phyloP scores from a whole-genome alignment of 1,140 invertebrate species.

The Lethrus apterus region DNA sequence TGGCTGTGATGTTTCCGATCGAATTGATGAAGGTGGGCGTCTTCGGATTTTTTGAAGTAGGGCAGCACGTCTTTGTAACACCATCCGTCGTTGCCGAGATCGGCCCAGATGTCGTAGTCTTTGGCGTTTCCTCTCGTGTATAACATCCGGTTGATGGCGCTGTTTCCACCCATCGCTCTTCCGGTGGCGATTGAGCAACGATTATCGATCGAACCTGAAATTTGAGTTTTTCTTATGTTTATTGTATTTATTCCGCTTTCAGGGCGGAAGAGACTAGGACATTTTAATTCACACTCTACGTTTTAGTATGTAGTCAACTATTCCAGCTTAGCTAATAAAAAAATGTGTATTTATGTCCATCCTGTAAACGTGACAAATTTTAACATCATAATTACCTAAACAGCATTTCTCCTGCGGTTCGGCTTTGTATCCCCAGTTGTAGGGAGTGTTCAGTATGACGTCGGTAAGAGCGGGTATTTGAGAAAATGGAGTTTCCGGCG shows the following conservation, averaged over 20 bases:
- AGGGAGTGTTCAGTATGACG: conserved; percentile 57
- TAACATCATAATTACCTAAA: conserved; percentile 39
- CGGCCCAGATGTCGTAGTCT: conserved; percentile 60
- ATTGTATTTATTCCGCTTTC: neutral
- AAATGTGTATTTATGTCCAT: neutral
- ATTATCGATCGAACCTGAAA: conserved; percentile 42
- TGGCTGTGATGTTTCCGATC: conserved; percentile 49
- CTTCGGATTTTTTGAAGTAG: conserved; percentile 75
- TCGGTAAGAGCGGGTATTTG: conserved; percentile 65
- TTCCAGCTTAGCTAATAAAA: too few species aligned
- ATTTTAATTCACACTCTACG: too few species aligned
- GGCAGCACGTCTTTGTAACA: conserved; percentile 69
- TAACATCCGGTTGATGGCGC: conserved; percentile 79
- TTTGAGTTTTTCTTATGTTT: neutral
- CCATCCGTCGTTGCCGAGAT: conserved; percentile 69
- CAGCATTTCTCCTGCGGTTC: conserved; percentile 62
- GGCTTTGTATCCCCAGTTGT: conserved; percentile 73
- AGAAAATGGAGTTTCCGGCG: conserved; percentile 58
- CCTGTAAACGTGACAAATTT: neutral
- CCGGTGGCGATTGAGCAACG: conserved; percentile 53
- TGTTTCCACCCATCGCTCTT: conserved; percentile 64
- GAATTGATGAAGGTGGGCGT: conserved; percentile 54
- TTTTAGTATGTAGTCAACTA: too few species aligned
- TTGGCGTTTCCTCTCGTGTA: conserved; percentile 71
- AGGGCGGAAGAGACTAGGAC: too few species aligned